These are phyloP conservation scores for Lordiphosa collinella DNA, from an alignment of 1,140 invertebrate genomes.

Conservation along the genomic window DNA sequence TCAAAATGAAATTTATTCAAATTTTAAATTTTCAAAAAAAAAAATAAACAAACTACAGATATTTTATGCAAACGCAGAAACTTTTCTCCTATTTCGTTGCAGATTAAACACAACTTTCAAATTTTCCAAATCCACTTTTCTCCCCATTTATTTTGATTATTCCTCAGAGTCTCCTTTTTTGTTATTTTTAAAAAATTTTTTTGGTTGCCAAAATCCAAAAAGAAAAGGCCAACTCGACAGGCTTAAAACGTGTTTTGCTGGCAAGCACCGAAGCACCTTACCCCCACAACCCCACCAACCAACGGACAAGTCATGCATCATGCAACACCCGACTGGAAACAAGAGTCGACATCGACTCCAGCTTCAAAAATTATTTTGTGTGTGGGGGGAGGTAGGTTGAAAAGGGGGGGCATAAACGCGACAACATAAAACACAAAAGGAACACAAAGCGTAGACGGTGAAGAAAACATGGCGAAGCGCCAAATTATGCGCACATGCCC, in stretches of 20 bases:
- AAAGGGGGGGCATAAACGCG: constrained; percentile 2
- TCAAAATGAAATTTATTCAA: too few relatives aligned
- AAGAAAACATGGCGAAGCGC: constrained; percentile 74
- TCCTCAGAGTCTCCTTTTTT: background rate
- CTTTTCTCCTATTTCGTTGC: background rate
- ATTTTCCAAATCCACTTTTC: background rate
- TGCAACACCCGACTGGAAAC: constrained; percentile 54
- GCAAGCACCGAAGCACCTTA: constrained; percentile 23
- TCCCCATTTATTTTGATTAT: constrained; percentile 2
- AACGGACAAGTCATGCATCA: constrained; percentile 49
- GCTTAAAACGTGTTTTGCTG: constrained; percentile 59
- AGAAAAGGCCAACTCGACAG: constrained; percentile 26
- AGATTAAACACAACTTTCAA: background rate
- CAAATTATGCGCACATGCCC: constrained; percentile 71
- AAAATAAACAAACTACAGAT: constrained; percentile 23
- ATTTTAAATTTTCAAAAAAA: too few relatives aligned
- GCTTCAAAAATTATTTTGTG: constrained; percentile 4
- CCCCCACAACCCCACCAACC: constrained; percentile 4
- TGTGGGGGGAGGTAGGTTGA: constrained; percentile 8
- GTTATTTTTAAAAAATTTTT: background rate
- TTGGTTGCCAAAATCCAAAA: constrained; percentile 13
- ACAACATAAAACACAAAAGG: constrained; percentile 21
- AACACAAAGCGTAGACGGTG: constrained; percentile 13
- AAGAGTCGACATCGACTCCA: constrained; percentile 16
- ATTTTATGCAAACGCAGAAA: constrained; percentile 11